These are phyloP conservation scores for Peromyscus leucopus DNA, from an alignment of 2,113 vertebrate genomes.

Conservation along the genomic window DNA sequence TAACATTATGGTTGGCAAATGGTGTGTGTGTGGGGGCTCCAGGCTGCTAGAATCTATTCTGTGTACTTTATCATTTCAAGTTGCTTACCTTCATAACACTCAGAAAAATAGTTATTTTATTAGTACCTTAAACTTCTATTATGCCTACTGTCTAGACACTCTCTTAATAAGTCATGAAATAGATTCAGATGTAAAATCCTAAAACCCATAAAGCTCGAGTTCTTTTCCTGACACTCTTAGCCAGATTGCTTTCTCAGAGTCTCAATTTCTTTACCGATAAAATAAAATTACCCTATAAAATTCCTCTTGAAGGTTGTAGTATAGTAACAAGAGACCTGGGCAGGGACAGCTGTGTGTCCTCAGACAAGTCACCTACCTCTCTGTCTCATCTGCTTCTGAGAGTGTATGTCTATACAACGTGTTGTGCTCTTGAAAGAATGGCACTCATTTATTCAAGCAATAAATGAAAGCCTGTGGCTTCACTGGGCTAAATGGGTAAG, in stretches of 20 bases:
- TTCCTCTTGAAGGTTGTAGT: not conserved
- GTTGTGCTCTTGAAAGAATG: not conserved
- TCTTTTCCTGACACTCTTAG: constrained; percentile 26
- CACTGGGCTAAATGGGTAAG: not conserved
- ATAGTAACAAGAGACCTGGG: not conserved
- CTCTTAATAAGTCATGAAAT: constrained; percentile 64
- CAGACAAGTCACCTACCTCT: not conserved
- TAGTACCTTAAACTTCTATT: constrained; percentile 51
- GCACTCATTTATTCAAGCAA: not conserved
- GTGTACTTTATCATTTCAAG: not conserved
- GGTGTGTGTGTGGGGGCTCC: not conserved
- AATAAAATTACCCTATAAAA: constrained; percentile 38
- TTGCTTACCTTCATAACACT: constrained; percentile 3
- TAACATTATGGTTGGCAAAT: not conserved
- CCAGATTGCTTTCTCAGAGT: constrained; percentile 14
- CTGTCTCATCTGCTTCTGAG: not conserved
- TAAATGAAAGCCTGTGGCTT: constrained; percentile 3
- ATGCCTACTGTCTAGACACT: constrained; percentile 3
- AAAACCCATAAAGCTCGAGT: constrained; percentile 51
- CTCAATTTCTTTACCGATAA: constrained; percentile 53
- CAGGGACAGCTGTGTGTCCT: not conserved
- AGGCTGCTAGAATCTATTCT: not conserved
- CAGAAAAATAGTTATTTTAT: constrained; percentile 21
- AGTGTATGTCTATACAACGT: not conserved
- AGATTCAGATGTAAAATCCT: constrained; percentile 66